Percentiles rank a stretch among this genome's conserved stretches.
Evolutionary conservation across 2,888 invertebrate genomes (phyloP).

Genomic region (Ennomos quercinarius): DNA sequence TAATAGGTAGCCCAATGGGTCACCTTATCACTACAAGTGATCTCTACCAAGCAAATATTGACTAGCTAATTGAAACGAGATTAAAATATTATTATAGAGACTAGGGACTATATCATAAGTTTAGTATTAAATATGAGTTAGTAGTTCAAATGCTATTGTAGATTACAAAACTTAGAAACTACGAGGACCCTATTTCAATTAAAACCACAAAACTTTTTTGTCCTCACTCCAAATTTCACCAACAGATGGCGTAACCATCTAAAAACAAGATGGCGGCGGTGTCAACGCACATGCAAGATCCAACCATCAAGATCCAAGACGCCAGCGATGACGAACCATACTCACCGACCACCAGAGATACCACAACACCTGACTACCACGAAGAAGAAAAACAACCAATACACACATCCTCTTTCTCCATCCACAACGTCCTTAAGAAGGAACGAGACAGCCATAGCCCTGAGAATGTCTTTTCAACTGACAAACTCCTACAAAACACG

Average conservation of each 20-base stretch:
- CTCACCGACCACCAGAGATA: conserved; percentile 74
- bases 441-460: conserved; percentile 78
- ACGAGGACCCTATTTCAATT: no score
- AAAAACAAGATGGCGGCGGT: conserved; percentile 77
- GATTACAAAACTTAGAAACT: no score
- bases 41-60: no score
- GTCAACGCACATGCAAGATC: conserved; percentile 71
- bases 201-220: neutral
- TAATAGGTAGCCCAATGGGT: no score
- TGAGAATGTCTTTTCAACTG: conserved; percentile 80
- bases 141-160: no score
- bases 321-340: conserved; percentile 79
- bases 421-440: conserved; percentile 81
- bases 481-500: conserved; percentile 76
- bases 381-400: conserved; percentile 73
- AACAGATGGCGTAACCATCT: conserved; percentile 74
- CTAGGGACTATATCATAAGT: no score
- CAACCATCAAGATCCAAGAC: conserved; percentile 75
- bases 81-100: no score
- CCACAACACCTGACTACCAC: conserved; percentile 72
- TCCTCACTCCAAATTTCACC: conserved; percentile 32
- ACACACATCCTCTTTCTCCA: conserved; percentile 76
- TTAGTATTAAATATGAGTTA: no score
- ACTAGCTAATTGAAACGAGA: no score
- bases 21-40: no score